A percentile compares a stretch with the other conserved stretches of the same genome.
phyloP scores from a whole-genome alignment of 2,113 vertebrate species.

The Catharus minimus region DNA sequence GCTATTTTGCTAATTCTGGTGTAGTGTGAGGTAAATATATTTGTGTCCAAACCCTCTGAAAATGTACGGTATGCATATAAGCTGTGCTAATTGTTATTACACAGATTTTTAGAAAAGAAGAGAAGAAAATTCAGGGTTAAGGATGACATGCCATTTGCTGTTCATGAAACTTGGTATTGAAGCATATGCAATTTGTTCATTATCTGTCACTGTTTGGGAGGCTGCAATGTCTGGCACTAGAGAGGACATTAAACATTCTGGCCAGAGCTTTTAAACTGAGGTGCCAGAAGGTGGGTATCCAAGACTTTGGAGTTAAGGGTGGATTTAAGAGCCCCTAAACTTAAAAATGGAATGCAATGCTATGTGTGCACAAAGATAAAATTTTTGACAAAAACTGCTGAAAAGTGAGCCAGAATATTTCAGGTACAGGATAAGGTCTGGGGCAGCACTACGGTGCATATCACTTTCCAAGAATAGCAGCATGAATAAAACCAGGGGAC shows the following conservation, averaged over 20 bases:
- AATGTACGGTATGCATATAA: background rate
- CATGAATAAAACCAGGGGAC: background rate
- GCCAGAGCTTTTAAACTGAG: background rate
- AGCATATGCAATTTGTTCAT: background rate
- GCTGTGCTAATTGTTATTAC: background rate
- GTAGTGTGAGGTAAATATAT: background rate
- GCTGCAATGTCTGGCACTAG: background rate
- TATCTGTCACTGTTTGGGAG: background rate
- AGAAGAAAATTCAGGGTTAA: background rate
- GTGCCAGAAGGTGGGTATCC: background rate
- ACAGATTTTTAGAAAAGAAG: background rate
- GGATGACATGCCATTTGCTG: background rate
- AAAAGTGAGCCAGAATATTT: background rate
- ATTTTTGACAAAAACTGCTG: background rate
- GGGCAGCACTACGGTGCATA: background rate
- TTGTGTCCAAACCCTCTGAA: background rate
- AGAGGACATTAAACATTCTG: background rate
- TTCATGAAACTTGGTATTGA: background rate
- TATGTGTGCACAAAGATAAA: background rate
- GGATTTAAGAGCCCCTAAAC: background rate
- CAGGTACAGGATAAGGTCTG: background rate
- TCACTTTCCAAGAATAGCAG: background rate
- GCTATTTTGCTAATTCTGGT: background rate
- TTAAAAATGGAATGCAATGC: background rate
- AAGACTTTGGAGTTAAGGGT: background rate